Evolutionary conservation across 2,888 invertebrate species (phyloP).

Genomic region (Napeogenes inachia): DNA sequence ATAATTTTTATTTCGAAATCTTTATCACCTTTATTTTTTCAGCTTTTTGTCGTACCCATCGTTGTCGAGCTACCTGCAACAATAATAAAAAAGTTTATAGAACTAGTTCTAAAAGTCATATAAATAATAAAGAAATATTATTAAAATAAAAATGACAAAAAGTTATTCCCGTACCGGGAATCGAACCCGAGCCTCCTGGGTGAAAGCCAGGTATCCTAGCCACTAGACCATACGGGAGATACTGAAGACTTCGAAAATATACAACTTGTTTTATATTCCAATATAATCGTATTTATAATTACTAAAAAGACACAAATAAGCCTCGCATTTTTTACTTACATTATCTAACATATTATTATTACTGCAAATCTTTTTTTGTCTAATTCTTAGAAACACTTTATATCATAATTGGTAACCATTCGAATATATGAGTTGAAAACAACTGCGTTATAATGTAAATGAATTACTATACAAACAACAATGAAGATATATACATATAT

Average conservation of each 20-base stretch:
- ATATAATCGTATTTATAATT: too few species aligned
- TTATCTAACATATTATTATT: too few species aligned
- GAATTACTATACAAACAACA: too few species aligned
- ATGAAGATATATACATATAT: too few species aligned
- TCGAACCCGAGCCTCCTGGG: constrained; percentile 83
- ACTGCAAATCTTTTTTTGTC: too few species aligned
- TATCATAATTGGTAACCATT: too few species aligned
- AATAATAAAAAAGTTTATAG: not conserved
- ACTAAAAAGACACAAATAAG: too few species aligned
- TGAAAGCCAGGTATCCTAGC: constrained; percentile 30
- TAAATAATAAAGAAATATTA: not conserved
- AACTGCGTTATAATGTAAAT: too few species aligned
- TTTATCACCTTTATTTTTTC: constrained; percentile 86
- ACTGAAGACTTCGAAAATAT: not conserved
- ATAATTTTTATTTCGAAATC: not conserved
- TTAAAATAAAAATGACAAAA: not conserved
- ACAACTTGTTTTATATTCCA: too few species aligned
- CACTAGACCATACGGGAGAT: constrained; percentile 24
- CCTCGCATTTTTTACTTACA: too few species aligned
- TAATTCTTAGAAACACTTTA: too few species aligned
- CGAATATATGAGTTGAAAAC: too few species aligned
- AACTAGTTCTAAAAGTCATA: not conserved
- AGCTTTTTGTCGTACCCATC: constrained; percentile 90
- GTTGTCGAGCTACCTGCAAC: constrained; percentile 76
- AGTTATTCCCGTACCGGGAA: constrained; percentile 72